These are phyloP conservation scores for Lordiphosa fenestrarum DNA, from an alignment of 2,888 invertebrate genomes.

Conservation along the genomic window DNA sequence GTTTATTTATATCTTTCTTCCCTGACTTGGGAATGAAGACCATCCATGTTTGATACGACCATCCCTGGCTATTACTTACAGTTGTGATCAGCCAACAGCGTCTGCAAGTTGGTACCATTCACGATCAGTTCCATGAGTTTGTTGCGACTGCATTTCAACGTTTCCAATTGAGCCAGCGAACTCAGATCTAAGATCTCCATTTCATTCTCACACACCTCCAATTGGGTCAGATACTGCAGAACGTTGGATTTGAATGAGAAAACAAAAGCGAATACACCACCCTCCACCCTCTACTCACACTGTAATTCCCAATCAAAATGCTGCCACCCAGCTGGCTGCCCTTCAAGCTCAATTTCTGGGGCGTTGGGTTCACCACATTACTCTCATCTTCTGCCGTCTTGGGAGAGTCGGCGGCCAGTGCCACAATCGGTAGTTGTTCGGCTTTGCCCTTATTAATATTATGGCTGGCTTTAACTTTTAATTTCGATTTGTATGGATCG, in stretches of 20 bases:
- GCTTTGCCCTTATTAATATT: constrained; percentile 21
- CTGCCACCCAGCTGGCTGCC: constrained; percentile 90
- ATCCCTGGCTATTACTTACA: constrained; percentile 46
- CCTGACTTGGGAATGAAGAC: no score
- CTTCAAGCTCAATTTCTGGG: constrained; percentile 88
- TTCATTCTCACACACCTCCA: constrained; percentile 91
- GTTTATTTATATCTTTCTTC: no score
- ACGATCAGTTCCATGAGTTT: constrained; percentile 87
- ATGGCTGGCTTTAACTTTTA: constrained; percentile 66
- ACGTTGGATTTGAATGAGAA: no score
- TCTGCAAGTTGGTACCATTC: constrained; percentile 88
- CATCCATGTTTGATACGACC: no score
- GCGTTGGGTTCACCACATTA: constrained; percentile 78
- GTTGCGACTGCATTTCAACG: constrained; percentile 89
- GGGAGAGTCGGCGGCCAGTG: constrained; percentile 27
- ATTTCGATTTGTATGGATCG: constrained; percentile 67
- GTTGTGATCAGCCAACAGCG: constrained; percentile 90
- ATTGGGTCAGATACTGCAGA: constrained; percentile 87
- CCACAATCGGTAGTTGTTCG: constrained; percentile 27
- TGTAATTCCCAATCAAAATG: constrained; percentile 92
- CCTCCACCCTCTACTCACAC: constrained; percentile 82
- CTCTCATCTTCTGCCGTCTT: constrained; percentile 30
- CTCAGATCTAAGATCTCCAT: constrained; percentile 91
- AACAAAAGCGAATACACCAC: neutral
- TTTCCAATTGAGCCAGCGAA: constrained; percentile 88